These are phyloP conservation scores for Aethina tumida DNA, from an alignment of 1,140 invertebrate genomes.

Conservation along the genomic window DNA sequence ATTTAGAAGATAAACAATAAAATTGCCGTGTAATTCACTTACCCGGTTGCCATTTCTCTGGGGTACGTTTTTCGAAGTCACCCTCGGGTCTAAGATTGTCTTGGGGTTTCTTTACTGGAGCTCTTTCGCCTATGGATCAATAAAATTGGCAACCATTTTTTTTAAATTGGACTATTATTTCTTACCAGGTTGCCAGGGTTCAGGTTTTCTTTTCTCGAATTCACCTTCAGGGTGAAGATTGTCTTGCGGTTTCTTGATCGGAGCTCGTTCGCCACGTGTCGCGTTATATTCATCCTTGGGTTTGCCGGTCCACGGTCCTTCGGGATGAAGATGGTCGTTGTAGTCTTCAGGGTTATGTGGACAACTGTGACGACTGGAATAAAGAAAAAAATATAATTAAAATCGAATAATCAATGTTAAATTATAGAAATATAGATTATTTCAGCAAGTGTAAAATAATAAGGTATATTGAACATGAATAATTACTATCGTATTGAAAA, in stretches of 20 bases:
- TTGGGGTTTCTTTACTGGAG: slow-evolving; percentile 34
- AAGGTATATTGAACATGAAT: too few species aligned
- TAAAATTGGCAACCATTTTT: too few species aligned
- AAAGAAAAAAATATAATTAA: slow-evolving; percentile 15
- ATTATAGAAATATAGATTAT: too few species aligned
- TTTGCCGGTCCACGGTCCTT: slow-evolving; percentile 44
- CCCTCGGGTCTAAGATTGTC: slow-evolving; percentile 48
- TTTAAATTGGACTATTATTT: too few species aligned
- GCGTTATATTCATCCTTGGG: slow-evolving; percentile 44
- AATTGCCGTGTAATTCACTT: too few species aligned
- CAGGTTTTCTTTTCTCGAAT: slow-evolving; percentile 35
- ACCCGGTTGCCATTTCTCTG: slow-evolving; percentile 29
- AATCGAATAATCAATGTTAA: slow-evolving; percentile 1
- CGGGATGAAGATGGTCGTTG: slow-evolving; percentile 44
- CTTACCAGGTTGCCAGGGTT: slow-evolving; percentile 30
- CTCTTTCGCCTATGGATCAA: slow-evolving; percentile 42
- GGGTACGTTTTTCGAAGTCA: slow-evolving; percentile 38
- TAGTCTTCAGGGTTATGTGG: slow-evolving; percentile 36
- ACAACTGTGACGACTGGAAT: slow-evolving; percentile 43
- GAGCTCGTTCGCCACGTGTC: slow-evolving; percentile 41
- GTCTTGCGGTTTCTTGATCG: slow-evolving; percentile 41
- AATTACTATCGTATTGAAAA: too few species aligned
- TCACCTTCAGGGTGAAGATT: slow-evolving; percentile 46
- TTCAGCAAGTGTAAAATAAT: too few species aligned
- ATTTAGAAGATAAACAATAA: not conserved